These are phyloP conservation scores for Paramacrobiotus metropolitanus DNA, from an alignment of 1,140 invertebrate species.

Conservation along the genomic window DNA sequence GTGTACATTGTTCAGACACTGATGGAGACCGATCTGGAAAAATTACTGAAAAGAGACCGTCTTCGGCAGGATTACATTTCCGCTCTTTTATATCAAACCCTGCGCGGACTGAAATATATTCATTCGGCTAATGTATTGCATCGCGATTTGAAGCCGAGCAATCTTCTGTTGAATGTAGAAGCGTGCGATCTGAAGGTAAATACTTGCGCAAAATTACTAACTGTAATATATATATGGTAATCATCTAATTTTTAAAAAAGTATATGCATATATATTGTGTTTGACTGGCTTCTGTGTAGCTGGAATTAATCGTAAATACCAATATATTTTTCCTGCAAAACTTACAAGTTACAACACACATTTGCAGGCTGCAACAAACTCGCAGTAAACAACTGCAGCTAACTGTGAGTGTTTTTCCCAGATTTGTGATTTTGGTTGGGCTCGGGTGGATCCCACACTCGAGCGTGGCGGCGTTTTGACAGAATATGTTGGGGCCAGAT, in stretches of 20 bases:
- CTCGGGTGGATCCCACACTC: too few relatives aligned
- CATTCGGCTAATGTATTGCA: constrained; percentile 69
- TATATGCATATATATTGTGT: constrained; percentile 1
- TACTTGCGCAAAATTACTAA: background rate
- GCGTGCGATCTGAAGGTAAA: constrained; percentile 86
- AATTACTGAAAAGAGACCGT: constrained; percentile 93
- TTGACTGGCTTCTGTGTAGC: constrained; percentile 6
- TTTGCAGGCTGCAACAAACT: too few relatives aligned
- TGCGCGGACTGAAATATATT: background rate
- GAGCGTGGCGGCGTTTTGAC: too few relatives aligned
- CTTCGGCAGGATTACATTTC: constrained; percentile 97
- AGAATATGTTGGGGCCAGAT: too few relatives aligned
- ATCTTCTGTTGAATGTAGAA: constrained; percentile 89
- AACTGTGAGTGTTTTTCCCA: too few relatives aligned
- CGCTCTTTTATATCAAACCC: constrained; percentile 79
- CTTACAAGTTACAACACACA: too few relatives aligned
- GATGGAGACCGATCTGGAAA: constrained; percentile 99
- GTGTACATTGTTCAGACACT: constrained; percentile 99
- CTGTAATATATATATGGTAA: background rate
- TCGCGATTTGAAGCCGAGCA: constrained; percentile 96
- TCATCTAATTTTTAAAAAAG: constrained; percentile 6
- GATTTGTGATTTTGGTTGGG: too few relatives aligned
- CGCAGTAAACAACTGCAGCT: too few relatives aligned
- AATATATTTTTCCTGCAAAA: too few relatives aligned
- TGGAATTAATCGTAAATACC: background rate